These are phyloP conservation scores for Syngnathus acus DNA, from an alignment of 2,797 vertebrate genomes.

Conservation along the genomic window DNA sequence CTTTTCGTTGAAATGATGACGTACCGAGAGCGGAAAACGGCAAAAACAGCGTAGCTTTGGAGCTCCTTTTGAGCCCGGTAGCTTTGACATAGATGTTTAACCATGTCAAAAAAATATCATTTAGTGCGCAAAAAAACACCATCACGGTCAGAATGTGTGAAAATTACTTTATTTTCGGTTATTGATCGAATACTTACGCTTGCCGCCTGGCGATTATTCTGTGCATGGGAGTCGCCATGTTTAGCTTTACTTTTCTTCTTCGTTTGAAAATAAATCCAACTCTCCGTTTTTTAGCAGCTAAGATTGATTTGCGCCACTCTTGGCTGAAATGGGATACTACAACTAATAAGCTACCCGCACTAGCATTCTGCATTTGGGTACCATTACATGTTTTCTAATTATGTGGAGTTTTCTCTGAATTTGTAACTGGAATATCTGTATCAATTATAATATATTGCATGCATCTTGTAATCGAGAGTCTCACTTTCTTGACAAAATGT, in stretches of 20 bases:
- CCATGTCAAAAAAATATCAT: neutral
- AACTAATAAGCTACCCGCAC: neutral
- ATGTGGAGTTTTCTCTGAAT: too few species aligned
- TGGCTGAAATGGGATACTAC: fast-evolving
- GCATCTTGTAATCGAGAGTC: neutral
- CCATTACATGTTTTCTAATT: neutral
- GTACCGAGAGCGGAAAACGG: neutral
- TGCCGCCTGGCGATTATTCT: slow-evolving; percentile 88
- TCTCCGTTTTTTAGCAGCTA: slow-evolving; percentile 12
- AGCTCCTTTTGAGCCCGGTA: neutral
- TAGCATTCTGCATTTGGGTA: neutral
- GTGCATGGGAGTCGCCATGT: slow-evolving; percentile 98
- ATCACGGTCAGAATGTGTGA: neutral
- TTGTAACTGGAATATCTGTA: too few species aligned
- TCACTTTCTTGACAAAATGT: neutral
- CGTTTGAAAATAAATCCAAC: neutral
- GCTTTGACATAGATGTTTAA: neutral
- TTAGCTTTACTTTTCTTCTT: slow-evolving; percentile 55
- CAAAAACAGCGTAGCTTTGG: neutral
- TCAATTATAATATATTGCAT: neutral
- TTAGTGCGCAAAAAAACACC: neutral
- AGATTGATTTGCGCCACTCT: neutral
- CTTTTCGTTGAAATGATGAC: neutral
- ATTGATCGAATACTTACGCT: slow-evolving; percentile 75
- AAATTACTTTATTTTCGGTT: neutral